Evolutionary conservation across 2,888 invertebrate species (phyloP).

Genomic region (Eueremaeus valkanovi): DNA sequence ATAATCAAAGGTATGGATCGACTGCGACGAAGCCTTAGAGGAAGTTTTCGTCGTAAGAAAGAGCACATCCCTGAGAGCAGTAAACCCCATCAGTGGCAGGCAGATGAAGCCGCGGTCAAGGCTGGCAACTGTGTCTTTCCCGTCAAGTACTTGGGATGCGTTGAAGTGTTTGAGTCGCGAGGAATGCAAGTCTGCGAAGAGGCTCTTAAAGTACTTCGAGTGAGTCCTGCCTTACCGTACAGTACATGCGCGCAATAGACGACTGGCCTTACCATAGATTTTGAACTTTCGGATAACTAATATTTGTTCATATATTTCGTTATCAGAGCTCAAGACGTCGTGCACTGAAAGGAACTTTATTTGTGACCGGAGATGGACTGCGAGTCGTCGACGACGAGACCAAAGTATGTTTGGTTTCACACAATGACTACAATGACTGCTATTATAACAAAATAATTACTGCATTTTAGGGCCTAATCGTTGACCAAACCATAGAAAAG

Average conservation of each 20-base stretch:
- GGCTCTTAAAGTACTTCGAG: conserved; percentile 92
- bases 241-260: no score
- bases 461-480: conserved; percentile 71
- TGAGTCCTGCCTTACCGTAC: no score
- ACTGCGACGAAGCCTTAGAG: conserved; percentile 55
- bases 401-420: conserved; percentile 64
- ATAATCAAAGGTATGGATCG: conserved; percentile 44
- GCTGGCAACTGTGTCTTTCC: conserved; percentile 95
- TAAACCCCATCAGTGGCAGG: conserved; percentile 96
- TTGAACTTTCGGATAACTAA: no score
- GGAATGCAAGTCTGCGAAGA: conserved; percentile 99
- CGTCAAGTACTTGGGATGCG: conserved; percentile 97
- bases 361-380: conserved; percentile 90
- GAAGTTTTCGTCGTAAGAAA: conserved; percentile 92
- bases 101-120: conserved; percentile 92
- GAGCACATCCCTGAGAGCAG: conserved; percentile 69
- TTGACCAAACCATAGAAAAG: conserved; percentile 99
- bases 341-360: conserved; percentile 80
- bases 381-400: conserved; percentile 98
- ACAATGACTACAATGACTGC: no score
- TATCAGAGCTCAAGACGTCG: conserved; percentile 78
- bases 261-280: no score
- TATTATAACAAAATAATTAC: not conserved
- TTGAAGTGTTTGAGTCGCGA: conserved; percentile 97
- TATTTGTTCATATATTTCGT: not conserved